Conservation (phyloP, 2,113 vertebrate species). For the Scopus umbretta region DNA sequence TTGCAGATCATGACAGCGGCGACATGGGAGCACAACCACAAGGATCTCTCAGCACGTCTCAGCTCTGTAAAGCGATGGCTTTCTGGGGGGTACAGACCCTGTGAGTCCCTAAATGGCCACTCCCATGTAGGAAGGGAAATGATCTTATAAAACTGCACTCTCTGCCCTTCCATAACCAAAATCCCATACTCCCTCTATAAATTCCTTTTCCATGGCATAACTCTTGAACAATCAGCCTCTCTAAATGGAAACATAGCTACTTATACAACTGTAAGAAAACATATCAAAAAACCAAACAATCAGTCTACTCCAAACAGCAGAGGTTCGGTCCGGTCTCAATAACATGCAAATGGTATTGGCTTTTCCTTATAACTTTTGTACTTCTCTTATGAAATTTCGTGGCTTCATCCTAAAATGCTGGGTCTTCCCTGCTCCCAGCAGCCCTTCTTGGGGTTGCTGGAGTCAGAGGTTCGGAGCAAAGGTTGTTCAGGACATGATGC, state of each 20-base stretch:
- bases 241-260: background rate
- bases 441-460: background rate
- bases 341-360: background rate
- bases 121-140: background rate
- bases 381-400: background rate
- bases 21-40: rapidly evolving
- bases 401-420: background rate
- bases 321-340: background rate
- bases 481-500: background rate
- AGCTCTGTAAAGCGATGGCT: background rate
- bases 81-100: background rate
- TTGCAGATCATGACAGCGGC: background rate
- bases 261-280: background rate
- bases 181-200: background rate
- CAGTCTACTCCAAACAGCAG: background rate
- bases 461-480: background rate
- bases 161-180: background rate
- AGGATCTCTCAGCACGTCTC: background rate
- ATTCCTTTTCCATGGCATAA: background rate
- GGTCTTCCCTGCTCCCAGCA: background rate
- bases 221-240: background rate
- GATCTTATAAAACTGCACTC: background rate
- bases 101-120: rapidly evolving
- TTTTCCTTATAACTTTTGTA: background rate
- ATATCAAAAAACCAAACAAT: background rate